Percentiles rank a stretch among this genome's conserved stretches.
phyloP scores from a whole-genome alignment of 2,888 invertebrate species.

The Tenodera sinensis region DNA sequence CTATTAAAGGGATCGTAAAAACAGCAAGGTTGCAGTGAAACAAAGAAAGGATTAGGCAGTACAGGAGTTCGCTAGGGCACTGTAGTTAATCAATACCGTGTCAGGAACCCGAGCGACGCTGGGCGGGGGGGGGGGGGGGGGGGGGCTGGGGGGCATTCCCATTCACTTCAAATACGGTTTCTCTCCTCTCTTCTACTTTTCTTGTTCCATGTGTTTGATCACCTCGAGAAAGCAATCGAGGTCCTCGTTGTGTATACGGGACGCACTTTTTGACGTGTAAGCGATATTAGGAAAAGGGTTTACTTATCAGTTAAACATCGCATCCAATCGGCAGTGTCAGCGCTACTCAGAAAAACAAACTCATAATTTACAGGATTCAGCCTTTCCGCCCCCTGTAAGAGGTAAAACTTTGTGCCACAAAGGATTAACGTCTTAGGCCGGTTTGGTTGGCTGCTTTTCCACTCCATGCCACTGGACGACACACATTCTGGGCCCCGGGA shows the following conservation, averaged over 20 bases:
- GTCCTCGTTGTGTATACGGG: background rate
- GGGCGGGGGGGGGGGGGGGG: background rate
- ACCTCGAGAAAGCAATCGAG: background rate
- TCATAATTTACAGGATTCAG: background rate
- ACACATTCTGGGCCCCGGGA: no score
- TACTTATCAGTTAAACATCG: background rate
- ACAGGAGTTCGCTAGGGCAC: background rate
- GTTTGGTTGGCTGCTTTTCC: no score
- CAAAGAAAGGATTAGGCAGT: background rate
- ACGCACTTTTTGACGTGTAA: background rate
- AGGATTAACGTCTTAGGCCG: background rate
- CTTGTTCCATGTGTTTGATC: background rate
- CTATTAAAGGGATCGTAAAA: background rate
- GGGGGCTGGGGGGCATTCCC: background rate
- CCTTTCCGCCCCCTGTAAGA: background rate
- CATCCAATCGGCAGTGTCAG: background rate
- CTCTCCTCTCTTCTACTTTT: background rate
- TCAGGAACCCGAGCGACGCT: background rate
- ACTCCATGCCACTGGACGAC: no score
- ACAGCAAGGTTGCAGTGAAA: background rate
- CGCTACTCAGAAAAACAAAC: background rate
- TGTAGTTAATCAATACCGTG: conserved; percentile 6
- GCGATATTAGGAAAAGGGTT: background rate
- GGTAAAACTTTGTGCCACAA: background rate
- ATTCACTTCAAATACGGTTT: conserved; percentile 4